Evolutionary conservation across 1,140 invertebrate genomes (phyloP), one percentile per base, ranked within the genome.

Genomic region (Lucilia sericata): DNA sequence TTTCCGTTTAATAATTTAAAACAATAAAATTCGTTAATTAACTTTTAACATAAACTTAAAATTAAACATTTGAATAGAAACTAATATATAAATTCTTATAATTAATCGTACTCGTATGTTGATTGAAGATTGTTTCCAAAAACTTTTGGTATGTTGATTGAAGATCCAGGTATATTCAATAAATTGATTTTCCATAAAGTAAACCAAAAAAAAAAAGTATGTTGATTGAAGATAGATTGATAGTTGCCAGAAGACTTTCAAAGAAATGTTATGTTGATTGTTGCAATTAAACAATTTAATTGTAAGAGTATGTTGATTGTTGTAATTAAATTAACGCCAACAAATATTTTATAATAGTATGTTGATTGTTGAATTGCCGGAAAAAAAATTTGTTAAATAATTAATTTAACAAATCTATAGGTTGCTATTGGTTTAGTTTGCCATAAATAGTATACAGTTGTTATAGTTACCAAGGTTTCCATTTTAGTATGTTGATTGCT

Each of bases 61-160:
- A 42, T 42, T 42, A 42, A 42, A 7, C 42, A 42, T 10, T 42
- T 8, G 0, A 42, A 42, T 3, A 42, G 42, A 42, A 42, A 42
- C 42, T 42, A 42, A 42, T 8, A 42, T 1, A 10, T 42, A 42
- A 42, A 42, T 42, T 42, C 42, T 42, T 42, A 42, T 42, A 42
- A 42, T 42, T 8, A 10, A 42, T 2, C 42, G 42, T 42, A 47
- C 51, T 47, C 21, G 1, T 82, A 14, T 65, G 75, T 80, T 55
- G 47, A 78, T 60, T 81, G 70, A 74, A 13, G 60, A 83, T 19
- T 10, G n/a, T 70, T 25, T n/a, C 19, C 74, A 55, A 25, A n/a
- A 55, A 12, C 25, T 47, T 60, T 36, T 65, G 10, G 84, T 82
- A 49, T 76, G 84, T 82, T 82, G 84, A 82, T 84, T 82, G 81